Evolutionary conservation across 2,888 invertebrate genomes (phyloP).

Genomic region (Perizoma flavofasciatum): DNA sequence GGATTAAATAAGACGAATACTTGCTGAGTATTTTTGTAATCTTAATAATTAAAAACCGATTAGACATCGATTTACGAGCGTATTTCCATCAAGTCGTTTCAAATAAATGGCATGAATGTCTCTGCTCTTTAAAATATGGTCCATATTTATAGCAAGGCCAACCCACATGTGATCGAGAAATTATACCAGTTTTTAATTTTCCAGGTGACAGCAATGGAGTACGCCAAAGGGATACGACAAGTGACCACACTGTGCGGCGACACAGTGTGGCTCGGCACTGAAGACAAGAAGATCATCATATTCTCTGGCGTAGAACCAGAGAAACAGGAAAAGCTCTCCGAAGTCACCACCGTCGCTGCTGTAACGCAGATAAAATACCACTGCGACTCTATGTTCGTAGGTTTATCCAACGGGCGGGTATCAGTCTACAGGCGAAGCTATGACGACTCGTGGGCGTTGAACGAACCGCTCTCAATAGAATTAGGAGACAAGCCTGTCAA

Average conservation of each 20-base stretch:
- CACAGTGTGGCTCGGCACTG: constrained; percentile 97
- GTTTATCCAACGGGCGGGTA: constrained; percentile 90
- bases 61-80: no score
- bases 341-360: constrained; percentile 87
- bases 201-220: constrained; percentile 91
- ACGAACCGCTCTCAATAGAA: constrained; percentile 88
- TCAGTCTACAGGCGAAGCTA: constrained; percentile 88
- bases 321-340: constrained; percentile 90
- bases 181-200: constrained; percentile 11
- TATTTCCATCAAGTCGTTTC: no score
- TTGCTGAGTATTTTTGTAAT: no score
- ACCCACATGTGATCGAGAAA: no score
- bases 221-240: constrained; percentile 88
- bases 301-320: constrained; percentile 94
- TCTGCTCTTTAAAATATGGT: no score
- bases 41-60: no score
- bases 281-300: constrained; percentile 90
- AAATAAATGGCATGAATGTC: no score
- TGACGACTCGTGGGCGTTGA: constrained; percentile 89
- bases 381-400: constrained; percentile 95
- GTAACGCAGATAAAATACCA: constrained; percentile 92
- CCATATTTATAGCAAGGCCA: no score
- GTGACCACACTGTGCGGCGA: constrained; percentile 83
- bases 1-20: neutral
- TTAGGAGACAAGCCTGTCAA: constrained; percentile 89